Conservation (phyloP, 1,140 invertebrate genomes). For the Caenorhabditis remanei region DNA sequence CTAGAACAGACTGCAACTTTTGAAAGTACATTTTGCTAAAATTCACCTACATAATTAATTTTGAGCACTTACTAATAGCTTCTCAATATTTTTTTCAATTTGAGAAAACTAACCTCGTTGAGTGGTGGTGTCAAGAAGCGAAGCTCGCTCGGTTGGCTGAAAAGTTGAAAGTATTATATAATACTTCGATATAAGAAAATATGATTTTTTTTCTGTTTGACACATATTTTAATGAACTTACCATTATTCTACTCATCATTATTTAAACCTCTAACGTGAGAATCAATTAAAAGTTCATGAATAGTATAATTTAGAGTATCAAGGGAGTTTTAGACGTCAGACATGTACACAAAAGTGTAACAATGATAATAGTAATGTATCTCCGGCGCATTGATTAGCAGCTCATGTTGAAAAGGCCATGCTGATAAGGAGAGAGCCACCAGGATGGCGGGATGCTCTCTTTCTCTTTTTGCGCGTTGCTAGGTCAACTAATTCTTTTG, state of each 20-base stretch:
- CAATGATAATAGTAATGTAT: conserved; percentile 46
- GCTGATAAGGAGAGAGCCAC: conserved; percentile 22
- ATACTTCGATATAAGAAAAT: background rate
- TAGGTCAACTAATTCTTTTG: conserved; percentile 1
- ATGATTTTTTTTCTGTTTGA: background rate
- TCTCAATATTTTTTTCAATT: no score
- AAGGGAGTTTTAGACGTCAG: conserved; percentile 6
- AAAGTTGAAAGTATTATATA: background rate
- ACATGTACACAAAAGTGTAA: conserved; percentile 24
- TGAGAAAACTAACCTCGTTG: conserved; percentile 3
- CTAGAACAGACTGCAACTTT: no score
- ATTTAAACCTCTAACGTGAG: background rate
- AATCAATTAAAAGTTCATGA: background rate
- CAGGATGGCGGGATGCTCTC: background rate
- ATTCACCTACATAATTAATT: no score
- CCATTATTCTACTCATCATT: background rate
- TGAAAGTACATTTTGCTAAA: no score
- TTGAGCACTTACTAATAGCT: no score
- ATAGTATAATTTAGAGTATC: background rate
- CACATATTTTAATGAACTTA: background rate
- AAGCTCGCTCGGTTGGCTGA: background rate
- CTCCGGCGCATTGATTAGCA: conserved; percentile 47
- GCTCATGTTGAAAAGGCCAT: conserved; percentile 32
- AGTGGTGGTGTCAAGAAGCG: conserved; percentile 16
- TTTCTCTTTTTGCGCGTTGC: background rate